Percentiles rank a stretch among this genome's conserved stretches.
Evolutionary conservation across 2,888 invertebrate species (phyloP).

Genomic region (Eupeodes luniger): DNA sequence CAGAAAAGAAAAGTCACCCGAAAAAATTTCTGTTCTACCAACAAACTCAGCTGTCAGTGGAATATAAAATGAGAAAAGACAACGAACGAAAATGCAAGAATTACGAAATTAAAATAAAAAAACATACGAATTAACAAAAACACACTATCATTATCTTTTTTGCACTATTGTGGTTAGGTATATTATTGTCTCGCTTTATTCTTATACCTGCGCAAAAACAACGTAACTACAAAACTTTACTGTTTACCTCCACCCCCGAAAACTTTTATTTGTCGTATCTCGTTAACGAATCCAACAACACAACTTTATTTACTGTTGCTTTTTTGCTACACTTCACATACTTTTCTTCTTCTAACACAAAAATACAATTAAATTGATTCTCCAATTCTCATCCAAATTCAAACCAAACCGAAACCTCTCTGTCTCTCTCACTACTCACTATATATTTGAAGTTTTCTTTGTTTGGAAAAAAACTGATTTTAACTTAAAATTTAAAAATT

Average conservation of each 20-base stretch:
- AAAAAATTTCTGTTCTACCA: conserved; percentile 57
- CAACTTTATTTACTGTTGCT: conserved; percentile 70
- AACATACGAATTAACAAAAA: background rate
- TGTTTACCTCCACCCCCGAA: conserved; percentile 42
- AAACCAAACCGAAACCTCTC: background rate
- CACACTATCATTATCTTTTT: conserved; percentile 44
- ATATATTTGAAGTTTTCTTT: conserved; percentile 52
- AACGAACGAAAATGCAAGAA: conserved; percentile 61
- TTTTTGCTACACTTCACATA: conserved; percentile 32
- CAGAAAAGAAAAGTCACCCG: conserved; percentile 20
- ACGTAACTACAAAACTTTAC: background rate
- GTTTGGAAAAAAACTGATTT: conserved; percentile 55
- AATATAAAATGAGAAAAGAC: conserved; percentile 33
- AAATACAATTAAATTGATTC: conserved; percentile 2
- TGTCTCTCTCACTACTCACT: background rate
- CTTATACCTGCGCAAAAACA: conserved; percentile 59
- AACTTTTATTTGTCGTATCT: background rate
- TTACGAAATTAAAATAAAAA: conserved; percentile 70
- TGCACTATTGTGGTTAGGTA: conserved; percentile 17
- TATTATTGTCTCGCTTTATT: conserved; percentile 33
- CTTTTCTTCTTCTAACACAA: conserved; percentile 13
- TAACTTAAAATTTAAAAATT: conserved; percentile 28
- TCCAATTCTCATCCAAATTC: too few relatives aligned
- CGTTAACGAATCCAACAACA: background rate
- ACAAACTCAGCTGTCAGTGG: conserved; percentile 73